Base-by-base conservation (phyloP, 2,797 vertebrate species). In the Bucorvus abyssinicus region DNA sequence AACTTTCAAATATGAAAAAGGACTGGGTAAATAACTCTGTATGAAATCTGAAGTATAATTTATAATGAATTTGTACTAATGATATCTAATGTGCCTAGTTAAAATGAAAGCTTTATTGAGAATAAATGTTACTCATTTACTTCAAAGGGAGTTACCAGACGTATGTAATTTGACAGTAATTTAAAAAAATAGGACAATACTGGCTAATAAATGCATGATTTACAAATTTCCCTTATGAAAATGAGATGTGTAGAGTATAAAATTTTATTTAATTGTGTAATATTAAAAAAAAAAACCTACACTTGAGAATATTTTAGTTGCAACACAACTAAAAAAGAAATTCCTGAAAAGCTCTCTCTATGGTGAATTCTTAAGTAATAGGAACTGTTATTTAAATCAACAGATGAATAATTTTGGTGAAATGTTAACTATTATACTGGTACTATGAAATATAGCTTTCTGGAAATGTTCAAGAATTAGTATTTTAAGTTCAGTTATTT, bases 11-110 rank as follows among this genome's bases (percentile, higher is more conserved):
- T 93, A 95, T 95, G 94, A 97, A 95, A 92, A 97, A 96, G 44
- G 80, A 13, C 88, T 96, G 89, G 73, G 81, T 97, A 97, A 98
- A 97, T 98, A 98, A 96, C 97, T 57, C 96, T 95, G 57, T 96
- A 86, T 97, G 97, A 97, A 97, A 97, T 93, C 95, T 95, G 89
- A 92, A 96, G 96, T 96, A 93, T 96, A 96, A 97, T 97, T 98
- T 97, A 89, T 97, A 98, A 97, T 97, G 96, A 97, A 97, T 98
- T 97, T 97, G 89, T 97, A 78, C 95, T 97, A 98, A 98, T 98
- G 97, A 96, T 97, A 96, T 97, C 96, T 97, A 97, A 97, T 97
- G 87, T 82, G 92, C 93, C 79, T 97, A 94, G 93, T 97, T 97
- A 96, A 97, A 98, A 97, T 94, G 89, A 95, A 96, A 96, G 69